Conservation (phyloP, 2,797 vertebrate genomes). For the Eupleurogrammus muticus region DNA sequence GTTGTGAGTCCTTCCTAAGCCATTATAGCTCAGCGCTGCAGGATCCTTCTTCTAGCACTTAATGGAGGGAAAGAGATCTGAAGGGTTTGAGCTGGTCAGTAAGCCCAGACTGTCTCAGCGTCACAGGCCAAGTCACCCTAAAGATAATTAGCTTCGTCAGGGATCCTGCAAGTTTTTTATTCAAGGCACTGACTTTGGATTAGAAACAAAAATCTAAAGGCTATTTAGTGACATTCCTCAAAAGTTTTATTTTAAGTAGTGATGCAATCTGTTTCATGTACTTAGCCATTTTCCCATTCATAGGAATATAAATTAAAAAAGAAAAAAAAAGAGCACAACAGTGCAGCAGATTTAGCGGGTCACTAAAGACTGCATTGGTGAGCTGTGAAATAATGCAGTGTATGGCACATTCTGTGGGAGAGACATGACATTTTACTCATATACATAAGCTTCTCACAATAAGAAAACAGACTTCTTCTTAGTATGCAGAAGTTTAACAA, state of each 20-base stretch:
- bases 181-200: conserved; percentile 20
- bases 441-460: background rate
- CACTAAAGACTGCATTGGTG: background rate
- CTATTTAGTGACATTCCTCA: background rate
- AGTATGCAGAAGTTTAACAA: background rate
- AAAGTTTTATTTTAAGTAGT: background rate
- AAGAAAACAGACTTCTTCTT: background rate
- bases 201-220: conserved; percentile 5
- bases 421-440: background rate
- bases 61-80: conserved; percentile 41
- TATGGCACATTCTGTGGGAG: background rate
- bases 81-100: conserved; percentile 47
- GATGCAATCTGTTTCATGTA: background rate
- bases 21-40: conserved; percentile 50
- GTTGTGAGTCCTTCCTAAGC: conserved; percentile 60
- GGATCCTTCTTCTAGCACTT: conserved; percentile 28
- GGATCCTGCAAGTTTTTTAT: conserved; percentile 20
- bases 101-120: conserved; percentile 5
- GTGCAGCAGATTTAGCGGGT: background rate
- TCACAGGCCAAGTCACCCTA: conserved; percentile 33
- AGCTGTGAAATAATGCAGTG: background rate
- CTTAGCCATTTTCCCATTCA: background rate
- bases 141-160: conserved; percentile 45
- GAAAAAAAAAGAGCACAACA: background rate
- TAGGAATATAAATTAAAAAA: background rate